Evolutionary conservation across 2,888 invertebrate genomes (phyloP), one percentile per base, ranked within the genome.

Genomic region (Chymomyza procnemis): DNA sequence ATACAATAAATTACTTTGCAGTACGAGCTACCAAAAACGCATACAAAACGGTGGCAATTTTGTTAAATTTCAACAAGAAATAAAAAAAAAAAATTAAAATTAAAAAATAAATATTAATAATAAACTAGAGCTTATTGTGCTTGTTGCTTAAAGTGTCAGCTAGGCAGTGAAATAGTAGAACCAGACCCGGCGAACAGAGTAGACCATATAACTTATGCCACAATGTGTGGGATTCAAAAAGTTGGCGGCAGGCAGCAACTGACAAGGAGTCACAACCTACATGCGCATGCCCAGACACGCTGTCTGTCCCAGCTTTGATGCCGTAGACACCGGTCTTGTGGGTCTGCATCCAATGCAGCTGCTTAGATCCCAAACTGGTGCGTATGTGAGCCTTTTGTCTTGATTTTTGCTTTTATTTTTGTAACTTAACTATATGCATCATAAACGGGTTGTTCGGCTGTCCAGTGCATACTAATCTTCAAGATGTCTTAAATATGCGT

Each of bases 391-490:
- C 70, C 69, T 70, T 79, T 19, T 70, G 80, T 71, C 74, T 79
- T 78, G 83, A 72, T 76, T 85, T 80, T 78, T 82, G 79, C 82
- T 83, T 69, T 70, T 58, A 69, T 85, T 82, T 79, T 82, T 80
- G n/a, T n/a, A n/a, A n/a, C 87, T 82, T 60, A 67, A 54, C 62
- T 12, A 71, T 71, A 75, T 85, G 78, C 86, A 80, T 85, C 88
- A 80, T 85, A 80, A 85, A 79, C 85, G 74, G 76, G 77, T 72
- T 55, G 54, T 6, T 54, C 4, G 54, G 19, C 54, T 54, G 54
- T 18, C 21, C 54, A 6, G 19, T 2, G 21, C 22, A 19, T 21
- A 21, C 19, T 19, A 54, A 54, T 54, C 54, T 54, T 21, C 54
- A 21, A 41, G 34, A 41, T 41, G 34, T 26, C 26, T 26, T 26